Conservation (phyloP, 35 echinoderm and acorn worm species). For the Nesometra sesokonis region DNA sequence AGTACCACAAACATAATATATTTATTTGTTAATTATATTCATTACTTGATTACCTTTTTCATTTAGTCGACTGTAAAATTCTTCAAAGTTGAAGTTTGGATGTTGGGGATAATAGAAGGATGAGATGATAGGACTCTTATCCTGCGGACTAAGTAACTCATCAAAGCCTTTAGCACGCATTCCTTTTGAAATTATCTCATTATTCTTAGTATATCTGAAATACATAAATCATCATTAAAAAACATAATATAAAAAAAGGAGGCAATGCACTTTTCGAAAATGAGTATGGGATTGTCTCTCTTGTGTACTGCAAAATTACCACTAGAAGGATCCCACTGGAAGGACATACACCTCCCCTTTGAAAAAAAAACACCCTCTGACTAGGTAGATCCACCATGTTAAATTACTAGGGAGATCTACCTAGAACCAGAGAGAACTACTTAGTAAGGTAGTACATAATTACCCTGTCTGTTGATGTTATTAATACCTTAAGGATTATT, state of each 20-base stretch:
- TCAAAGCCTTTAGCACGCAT: constrained; percentile 57
- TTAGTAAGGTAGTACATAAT: too few relatives aligned
- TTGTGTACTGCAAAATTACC: neutral
- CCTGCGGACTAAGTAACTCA: constrained; percentile 12
- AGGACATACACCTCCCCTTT: neutral
- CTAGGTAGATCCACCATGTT: too few relatives aligned
- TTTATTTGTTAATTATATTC: neutral
- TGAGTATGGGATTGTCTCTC: too few relatives aligned
- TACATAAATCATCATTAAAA: neutral
- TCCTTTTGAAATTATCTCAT: constrained; percentile 29
- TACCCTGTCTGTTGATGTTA: too few relatives aligned
- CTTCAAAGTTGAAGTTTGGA: constrained; percentile 49
- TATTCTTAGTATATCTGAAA: constrained; percentile 54
- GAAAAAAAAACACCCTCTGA: too few relatives aligned
- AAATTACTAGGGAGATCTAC: too few relatives aligned
- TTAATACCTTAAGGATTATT: too few relatives aligned
- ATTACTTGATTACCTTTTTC: constrained; percentile 48
- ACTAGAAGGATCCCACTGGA: too few relatives aligned
- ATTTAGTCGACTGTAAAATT: constrained; percentile 45
- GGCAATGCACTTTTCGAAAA: too few relatives aligned
- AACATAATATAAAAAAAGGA: too few relatives aligned
- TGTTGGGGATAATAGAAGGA: constrained; percentile 55
- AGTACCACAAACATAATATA: neutral
- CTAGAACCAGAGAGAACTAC: too few relatives aligned
- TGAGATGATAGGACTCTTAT: constrained; percentile 67